Conservation (phyloP, 2,113 vertebrate genomes). For the Pelusios castaneus region DNA sequence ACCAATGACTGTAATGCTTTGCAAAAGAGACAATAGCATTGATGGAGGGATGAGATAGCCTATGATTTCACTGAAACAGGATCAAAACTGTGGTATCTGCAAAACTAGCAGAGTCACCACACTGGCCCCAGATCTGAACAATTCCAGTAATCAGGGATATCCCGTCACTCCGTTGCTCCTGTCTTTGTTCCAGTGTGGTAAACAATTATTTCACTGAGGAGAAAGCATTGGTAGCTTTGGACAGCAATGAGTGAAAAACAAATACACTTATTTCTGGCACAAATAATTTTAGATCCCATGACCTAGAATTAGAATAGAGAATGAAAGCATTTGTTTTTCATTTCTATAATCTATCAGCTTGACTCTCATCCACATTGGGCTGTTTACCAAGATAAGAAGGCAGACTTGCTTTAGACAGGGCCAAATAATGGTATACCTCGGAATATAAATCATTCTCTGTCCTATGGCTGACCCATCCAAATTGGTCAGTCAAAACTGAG, state of each 20-base stretch:
- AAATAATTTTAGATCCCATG: not conserved
- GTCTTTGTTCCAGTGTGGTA: not conserved
- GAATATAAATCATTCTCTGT: not conserved
- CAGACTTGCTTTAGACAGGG: not conserved
- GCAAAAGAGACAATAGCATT: not conserved
- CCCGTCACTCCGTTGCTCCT: fast-evolving
- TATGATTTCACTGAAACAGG: not conserved
- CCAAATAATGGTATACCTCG: not conserved
- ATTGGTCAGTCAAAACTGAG: not conserved
- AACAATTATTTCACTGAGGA: not conserved
- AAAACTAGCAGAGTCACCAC: not conserved
- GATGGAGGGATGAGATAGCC: not conserved
- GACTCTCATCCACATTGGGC: not conserved
- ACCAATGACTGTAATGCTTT: not conserved
- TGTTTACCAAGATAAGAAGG: not conserved
- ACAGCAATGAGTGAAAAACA: not conserved
- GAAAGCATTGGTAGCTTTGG: not conserved
- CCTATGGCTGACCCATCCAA: not conserved
- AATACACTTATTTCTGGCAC: not conserved
- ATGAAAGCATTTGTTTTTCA: not conserved
- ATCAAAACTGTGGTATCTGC: not conserved
- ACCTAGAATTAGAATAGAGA: not conserved
- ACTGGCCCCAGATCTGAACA: not conserved
- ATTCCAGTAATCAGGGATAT: not conserved
- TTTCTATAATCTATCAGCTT: not conserved